A percentile compares a stretch with the other conserved stretches of the same genome.
These are phyloP conservation scores for Mantis religiosa DNA, from an alignment of 2,888 invertebrate genomes.

Conservation along the genomic window DNA sequence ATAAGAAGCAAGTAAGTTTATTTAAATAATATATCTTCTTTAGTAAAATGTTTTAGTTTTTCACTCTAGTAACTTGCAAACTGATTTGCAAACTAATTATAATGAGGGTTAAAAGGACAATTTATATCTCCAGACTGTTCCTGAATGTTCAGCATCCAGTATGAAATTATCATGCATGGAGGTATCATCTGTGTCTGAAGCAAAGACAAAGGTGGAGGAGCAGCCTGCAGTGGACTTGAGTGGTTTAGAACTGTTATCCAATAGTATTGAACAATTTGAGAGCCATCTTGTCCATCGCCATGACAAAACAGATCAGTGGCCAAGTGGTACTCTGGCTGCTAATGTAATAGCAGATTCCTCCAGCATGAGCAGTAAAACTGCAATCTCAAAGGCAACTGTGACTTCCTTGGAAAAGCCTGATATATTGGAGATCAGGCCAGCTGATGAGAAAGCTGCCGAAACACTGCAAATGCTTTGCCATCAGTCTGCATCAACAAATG, in stretches of 20 bases:
- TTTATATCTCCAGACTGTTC: background rate
- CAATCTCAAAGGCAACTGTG: background rate
- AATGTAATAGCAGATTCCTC: background rate
- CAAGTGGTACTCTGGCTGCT: background rate
- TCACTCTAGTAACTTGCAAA: no score
- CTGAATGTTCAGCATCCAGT: background rate
- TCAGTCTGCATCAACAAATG: background rate
- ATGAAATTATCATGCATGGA: background rate
- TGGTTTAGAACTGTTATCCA: slow-evolving; percentile 76
- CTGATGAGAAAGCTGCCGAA: slow-evolving; percentile 27
- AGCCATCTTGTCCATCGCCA: slow-evolving; percentile 25
- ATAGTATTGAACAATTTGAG: slow-evolving; percentile 78
- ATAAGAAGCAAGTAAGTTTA: no score
- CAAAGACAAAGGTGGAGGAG: background rate
- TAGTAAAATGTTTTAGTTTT: no score
- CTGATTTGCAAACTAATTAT: no score
- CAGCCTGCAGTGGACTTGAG: slow-evolving; percentile 62
- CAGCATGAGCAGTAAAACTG: background rate
- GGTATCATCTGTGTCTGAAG: background rate
- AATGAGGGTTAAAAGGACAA: background rate
- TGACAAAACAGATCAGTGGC: background rate
- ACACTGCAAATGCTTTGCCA: slow-evolving; percentile 27
- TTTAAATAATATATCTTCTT: no score
- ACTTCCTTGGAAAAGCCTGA: background rate
- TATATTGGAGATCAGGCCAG: background rate